Evolutionary conservation across 2,113 vertebrate species (phyloP).

Genomic region (Arenaria interpres): DNA sequence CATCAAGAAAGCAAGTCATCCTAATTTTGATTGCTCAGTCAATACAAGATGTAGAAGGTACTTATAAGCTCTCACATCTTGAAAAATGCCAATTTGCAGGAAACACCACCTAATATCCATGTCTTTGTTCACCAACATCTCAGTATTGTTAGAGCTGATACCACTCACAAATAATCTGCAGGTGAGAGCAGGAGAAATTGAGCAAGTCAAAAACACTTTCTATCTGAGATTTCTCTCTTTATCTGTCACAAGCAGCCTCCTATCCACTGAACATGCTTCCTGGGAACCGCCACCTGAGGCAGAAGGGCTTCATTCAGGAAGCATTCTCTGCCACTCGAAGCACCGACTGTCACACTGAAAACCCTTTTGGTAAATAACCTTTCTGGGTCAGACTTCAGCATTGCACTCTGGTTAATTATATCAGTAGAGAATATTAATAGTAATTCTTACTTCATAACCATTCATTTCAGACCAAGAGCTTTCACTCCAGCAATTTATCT

Average conservation of each 20-base stretch:
- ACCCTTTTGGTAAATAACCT: background rate
- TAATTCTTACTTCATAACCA: background rate
- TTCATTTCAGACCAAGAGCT: background rate
- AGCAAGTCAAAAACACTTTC: conserved; percentile 9
- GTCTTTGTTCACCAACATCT: conserved; percentile 16
- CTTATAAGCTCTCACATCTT: background rate
- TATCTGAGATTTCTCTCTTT: background rate
- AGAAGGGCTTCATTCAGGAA: background rate
- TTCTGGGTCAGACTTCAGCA: background rate
- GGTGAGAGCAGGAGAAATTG: background rate
- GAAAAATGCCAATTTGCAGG: conserved; percentile 12
- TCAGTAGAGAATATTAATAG: conserved; percentile 13
- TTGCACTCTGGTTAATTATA: background rate
- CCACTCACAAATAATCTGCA: conserved; percentile 1
- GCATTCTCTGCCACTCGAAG: background rate
- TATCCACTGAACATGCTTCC: background rate
- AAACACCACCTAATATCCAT: background rate
- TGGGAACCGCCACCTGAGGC: rapidly evolving
- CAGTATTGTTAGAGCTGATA: background rate
- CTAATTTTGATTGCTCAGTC: background rate
- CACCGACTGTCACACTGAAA: background rate
- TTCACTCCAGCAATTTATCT: background rate
- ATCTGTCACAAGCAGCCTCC: background rate
- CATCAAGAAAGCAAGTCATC: background rate
- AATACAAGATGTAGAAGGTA: background rate